These are phyloP conservation scores for Daphoenositta chrysoptera DNA, from an alignment of 2,113 vertebrate genomes.

Conservation along the genomic window DNA sequence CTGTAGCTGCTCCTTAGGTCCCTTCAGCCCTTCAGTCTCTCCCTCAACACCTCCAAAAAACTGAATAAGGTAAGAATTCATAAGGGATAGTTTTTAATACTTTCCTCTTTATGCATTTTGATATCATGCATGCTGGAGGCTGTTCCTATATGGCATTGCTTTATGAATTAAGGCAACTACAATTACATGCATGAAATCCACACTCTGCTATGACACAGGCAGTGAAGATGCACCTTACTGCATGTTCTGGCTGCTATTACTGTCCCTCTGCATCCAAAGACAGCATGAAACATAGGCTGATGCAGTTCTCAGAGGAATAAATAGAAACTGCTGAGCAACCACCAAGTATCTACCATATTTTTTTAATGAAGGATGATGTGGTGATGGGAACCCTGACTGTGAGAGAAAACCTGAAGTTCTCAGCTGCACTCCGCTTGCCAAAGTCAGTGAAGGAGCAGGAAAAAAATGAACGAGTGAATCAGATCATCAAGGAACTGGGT, in stretches of 20 bases:
- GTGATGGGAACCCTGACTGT: constrained; percentile 94
- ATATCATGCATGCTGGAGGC: background rate
- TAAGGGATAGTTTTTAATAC: background rate
- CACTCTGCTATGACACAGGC: background rate
- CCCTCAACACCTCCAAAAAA: background rate
- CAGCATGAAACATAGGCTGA: background rate
- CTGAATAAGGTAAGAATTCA: background rate
- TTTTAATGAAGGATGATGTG: constrained; percentile 81
- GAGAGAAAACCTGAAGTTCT: constrained; percentile 91
- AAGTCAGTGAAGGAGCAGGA: constrained; percentile 75
- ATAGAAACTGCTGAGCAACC: background rate
- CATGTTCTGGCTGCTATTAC: background rate
- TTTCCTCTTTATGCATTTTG: background rate
- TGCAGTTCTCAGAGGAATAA: background rate
- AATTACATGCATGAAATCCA: background rate
- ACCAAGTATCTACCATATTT: background rate
- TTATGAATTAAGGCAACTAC: background rate
- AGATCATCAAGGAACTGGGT: constrained; percentile 84
- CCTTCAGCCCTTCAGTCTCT: background rate
- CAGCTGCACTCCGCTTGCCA: constrained; percentile 89
- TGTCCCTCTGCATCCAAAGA: background rate
- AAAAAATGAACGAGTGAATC: constrained; percentile 80
- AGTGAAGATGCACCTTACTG: background rate
- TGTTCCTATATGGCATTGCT: rapidly evolving
- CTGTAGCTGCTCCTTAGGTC: background rate